Conservation (phyloP, 2,888 invertebrate genomes). For the Polyommatus iphigenia region DNA sequence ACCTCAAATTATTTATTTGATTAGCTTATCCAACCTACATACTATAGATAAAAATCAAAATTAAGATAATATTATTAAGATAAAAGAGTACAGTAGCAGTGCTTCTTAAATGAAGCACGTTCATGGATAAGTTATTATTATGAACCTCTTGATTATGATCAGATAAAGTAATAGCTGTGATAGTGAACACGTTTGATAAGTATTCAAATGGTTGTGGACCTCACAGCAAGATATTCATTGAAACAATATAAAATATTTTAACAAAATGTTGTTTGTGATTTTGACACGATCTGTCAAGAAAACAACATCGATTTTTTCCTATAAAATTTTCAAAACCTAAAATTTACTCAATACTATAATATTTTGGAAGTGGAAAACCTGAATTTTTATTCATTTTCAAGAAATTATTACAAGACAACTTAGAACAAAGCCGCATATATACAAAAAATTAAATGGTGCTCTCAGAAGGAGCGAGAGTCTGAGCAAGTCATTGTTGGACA, state of each 20-base stretch:
- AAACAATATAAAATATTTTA: neutral
- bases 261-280: too few relatives aligned
- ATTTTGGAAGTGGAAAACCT: too few relatives aligned
- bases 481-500: too few relatives aligned
- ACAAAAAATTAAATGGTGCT: too few relatives aligned
- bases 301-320: too few relatives aligned
- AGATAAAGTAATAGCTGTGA: slow-evolving; percentile 17
- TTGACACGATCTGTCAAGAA: too few relatives aligned
- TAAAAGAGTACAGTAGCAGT: neutral
- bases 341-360: too few relatives aligned
- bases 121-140: neutral
- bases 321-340: too few relatives aligned
- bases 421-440: too few relatives aligned
- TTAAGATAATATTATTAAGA: slow-evolving; percentile 9
- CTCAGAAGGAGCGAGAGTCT: too few relatives aligned
- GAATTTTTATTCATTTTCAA: too few relatives aligned
- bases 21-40: slow-evolving; percentile 3
- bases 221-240: neutral
- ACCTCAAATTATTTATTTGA: neutral
- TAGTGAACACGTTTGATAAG: neutral
- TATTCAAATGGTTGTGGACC: neutral
- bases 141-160: neutral
- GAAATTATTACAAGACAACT: too few relatives aligned
- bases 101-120: neutral
- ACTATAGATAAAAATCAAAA: neutral